Percentiles rank a stretch among this genome's conserved stretches.
These are phyloP conservation scores for Parotocinclus haroldoi DNA, from an alignment of 2,797 vertebrate species.

Conservation along the genomic window DNA sequence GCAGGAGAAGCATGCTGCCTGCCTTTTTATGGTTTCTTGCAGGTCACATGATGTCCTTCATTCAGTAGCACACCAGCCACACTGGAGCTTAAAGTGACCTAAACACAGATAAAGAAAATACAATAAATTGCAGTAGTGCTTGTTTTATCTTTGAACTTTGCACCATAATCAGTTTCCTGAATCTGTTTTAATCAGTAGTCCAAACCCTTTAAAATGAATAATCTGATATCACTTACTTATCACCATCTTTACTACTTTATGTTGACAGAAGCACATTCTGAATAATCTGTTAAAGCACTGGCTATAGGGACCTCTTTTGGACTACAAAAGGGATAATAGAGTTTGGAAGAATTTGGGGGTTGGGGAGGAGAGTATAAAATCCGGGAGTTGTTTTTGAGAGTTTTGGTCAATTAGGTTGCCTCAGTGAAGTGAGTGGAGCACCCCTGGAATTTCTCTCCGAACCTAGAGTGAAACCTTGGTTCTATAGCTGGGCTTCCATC, in stretches of 20 bases:
- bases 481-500: constrained; percentile 51
- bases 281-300: constrained; percentile 13
- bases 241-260: constrained; percentile 1
- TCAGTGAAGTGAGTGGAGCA: constrained; percentile 70
- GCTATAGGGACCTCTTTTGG: constrained; percentile 27
- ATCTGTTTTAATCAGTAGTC: neutral
- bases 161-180: neutral
- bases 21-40: constrained; percentile 42
- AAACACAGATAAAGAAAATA: constrained; percentile 54
- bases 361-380: constrained; percentile 27
- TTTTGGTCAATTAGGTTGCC: constrained; percentile 61
- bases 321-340: constrained; percentile 30
- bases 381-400: constrained; percentile 55
- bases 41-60: constrained; percentile 68
- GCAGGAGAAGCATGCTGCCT: constrained; percentile 70
- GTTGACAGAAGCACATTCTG: constrained; percentile 20
- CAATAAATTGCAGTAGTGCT: neutral
- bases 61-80: constrained; percentile 49
- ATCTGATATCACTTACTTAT: too few species aligned
- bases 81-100: constrained; percentile 53
- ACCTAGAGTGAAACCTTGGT: constrained; percentile 67
- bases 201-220: too few species aligned
- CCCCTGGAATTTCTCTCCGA: constrained; percentile 65
- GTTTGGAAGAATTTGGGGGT: constrained; percentile 43
- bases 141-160: neutral